phyloP scores from a whole-genome alignment of 2,888 invertebrate genomes.

The Pecten maximus region DNA sequence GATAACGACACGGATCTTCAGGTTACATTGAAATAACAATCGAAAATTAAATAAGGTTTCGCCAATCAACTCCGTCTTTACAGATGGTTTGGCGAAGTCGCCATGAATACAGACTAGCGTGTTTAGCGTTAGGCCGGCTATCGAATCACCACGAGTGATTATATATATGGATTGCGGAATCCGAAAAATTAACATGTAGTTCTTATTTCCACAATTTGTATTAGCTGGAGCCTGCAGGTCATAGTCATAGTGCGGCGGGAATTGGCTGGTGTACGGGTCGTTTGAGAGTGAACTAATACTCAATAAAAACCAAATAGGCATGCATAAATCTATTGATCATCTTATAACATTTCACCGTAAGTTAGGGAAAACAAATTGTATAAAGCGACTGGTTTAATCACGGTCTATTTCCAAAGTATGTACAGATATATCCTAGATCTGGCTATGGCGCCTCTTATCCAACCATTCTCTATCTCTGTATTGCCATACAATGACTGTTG shows the following conservation, averaged over 20 bases:
- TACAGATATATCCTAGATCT: too few species aligned
- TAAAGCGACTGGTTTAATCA: not conserved
- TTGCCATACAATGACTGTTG: too few species aligned
- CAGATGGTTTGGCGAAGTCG: constrained; percentile 1
- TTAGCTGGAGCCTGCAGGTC: not conserved
- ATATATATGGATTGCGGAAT: constrained; percentile 16
- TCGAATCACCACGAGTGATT: constrained; percentile 5
- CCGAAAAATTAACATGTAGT: constrained; percentile 17
- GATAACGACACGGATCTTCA: not conserved
- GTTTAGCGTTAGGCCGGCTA: not conserved
- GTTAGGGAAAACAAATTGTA: not conserved
- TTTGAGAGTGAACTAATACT: not conserved
- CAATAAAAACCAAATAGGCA: not conserved
- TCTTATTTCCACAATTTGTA: constrained; percentile 33
- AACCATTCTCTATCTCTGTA: not conserved
- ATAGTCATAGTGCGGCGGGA: not conserved
- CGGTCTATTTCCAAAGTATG: not conserved
- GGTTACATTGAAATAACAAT: constrained; percentile 1
- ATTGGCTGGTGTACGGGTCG: not conserved
- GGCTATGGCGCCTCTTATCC: too few species aligned
- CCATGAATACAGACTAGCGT: not conserved
- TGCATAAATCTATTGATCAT: not conserved
- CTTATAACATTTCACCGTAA: not conserved
- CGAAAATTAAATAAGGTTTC: constrained; percentile 26
- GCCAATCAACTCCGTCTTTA: constrained; percentile 10